Conservation (phyloP, 2,888 invertebrate genomes). For the Baronia brevicornis region DNA sequence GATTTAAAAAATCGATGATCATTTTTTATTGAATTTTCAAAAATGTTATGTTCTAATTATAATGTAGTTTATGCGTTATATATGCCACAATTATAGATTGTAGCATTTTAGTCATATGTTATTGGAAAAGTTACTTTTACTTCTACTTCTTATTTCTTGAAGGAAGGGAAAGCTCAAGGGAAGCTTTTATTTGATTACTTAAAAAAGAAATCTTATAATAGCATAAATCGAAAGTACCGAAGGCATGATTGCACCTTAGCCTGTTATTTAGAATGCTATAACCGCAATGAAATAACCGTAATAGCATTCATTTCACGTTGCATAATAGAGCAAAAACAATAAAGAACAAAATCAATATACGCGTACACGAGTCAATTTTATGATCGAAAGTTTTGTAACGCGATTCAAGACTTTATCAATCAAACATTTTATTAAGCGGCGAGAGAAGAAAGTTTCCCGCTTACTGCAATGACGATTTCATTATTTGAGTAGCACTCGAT, state of each 20-base stretch:
- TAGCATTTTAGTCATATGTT: no score
- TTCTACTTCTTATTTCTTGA: no score
- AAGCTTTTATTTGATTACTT: conserved; percentile 3
- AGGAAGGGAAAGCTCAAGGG: no score
- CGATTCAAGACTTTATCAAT: conserved; percentile 7
- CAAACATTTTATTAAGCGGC: background rate
- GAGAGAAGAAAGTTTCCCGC: background rate
- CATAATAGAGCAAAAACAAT: conserved; percentile 21
- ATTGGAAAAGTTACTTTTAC: no score
- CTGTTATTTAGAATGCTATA: conserved; percentile 10
- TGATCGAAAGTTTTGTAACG: conserved; percentile 21
- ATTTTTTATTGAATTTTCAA: no score
- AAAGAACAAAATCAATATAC: conserved; percentile 23
- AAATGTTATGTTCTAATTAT: no score
- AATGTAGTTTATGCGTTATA: no score
- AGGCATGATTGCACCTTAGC: conserved; percentile 9
- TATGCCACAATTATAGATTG: no score
- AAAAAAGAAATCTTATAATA: conserved; percentile 5
- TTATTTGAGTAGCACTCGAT: conserved; percentile 1
- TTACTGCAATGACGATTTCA: conserved; percentile 1
- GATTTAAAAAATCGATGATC: no score
- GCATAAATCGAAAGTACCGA: background rate
- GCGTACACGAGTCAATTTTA: conserved; percentile 23
- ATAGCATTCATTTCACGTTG: conserved; percentile 18
- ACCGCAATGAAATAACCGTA: conserved; percentile 9